Conservation (phyloP, 92 coral and sea anemone genomes). For the Metridium senile region DNA sequence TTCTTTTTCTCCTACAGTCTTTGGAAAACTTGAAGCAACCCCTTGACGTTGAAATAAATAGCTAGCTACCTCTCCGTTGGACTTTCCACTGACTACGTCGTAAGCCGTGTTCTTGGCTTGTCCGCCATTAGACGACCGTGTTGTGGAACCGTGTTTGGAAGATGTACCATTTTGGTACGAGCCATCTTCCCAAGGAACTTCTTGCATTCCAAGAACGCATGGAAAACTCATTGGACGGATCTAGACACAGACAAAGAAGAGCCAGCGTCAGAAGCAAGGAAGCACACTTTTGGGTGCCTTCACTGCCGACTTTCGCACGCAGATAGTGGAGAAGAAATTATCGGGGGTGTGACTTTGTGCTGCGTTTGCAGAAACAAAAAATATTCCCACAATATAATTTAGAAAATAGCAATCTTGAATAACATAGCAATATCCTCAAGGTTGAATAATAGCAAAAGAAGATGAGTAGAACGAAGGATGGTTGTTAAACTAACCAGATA, state of each 20-base stretch:
- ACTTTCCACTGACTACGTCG: conserved; percentile 92
- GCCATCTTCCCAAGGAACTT: conserved; percentile 99
- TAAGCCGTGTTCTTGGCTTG: conserved; percentile 72
- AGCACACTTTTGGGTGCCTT: conserved; percentile 57
- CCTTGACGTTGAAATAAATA: conserved; percentile 99
- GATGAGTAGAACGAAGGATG: conserved; percentile 65
- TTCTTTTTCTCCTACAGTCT: conserved; percentile 95
- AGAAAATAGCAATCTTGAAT: conserved; percentile 55
- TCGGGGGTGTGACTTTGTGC: conserved; percentile 99
- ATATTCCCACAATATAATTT: conserved; percentile 19
- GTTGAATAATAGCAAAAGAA: conserved; percentile 34
- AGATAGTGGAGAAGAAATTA: conserved; percentile 19
- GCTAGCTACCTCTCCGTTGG: conserved; percentile 99
- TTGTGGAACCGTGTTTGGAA: conserved; percentile 75
- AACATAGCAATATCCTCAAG: conserved; percentile 32
- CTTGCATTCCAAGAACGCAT: conserved; percentile 99
- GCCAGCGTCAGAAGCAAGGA: conserved; percentile 55
- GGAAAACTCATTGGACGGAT: conserved; percentile 99
- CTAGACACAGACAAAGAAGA: conserved; percentile 73
- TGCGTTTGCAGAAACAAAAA: conserved; percentile 69
- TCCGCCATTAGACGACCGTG: conserved; percentile 79
- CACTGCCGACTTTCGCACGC: conserved; percentile 33
- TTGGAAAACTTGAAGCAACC: conserved; percentile 98
- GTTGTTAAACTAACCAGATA: conserved; percentile 83
- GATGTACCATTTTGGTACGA: conserved; percentile 90